Percentiles rank a stretch among this genome's conserved stretches.
phyloP scores from a whole-genome alignment of 2,797 vertebrate species.

The Poeciliopsis gracilis region DNA sequence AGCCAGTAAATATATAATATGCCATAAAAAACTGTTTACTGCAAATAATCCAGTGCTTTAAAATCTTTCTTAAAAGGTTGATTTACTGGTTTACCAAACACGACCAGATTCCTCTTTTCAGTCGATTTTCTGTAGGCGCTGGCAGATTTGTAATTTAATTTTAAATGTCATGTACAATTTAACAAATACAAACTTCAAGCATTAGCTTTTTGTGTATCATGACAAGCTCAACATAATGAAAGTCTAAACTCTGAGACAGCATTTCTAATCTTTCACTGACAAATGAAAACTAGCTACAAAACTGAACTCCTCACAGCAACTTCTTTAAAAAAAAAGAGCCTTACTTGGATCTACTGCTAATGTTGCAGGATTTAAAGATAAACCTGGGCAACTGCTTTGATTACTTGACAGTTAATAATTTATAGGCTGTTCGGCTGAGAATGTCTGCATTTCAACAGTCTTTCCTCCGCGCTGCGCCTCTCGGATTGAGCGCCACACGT shows the following conservation, averaged over 20 bases:
- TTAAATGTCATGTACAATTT: conserved; percentile 29
- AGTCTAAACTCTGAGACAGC: not conserved
- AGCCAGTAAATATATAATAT: not conserved
- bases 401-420: conserved; percentile 56
- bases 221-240: conserved; percentile 16
- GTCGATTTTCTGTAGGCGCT: conserved; percentile 19
- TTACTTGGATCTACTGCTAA: conserved; percentile 30
- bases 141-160: conserved; percentile 44
- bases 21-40: not conserved
- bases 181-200: conserved; percentile 25
- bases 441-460: conserved; percentile 48
- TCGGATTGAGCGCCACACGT: conserved; percentile 40
- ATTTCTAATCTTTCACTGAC: conserved; percentile 20
- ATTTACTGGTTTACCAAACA: not conserved
- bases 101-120: not conserved
- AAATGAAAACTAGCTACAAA: conserved; percentile 1
- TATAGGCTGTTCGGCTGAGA: conserved; percentile 47
- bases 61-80: not conserved
- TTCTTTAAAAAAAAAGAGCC: conserved; percentile 15
- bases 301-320: conserved; percentile 17
- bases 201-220: conserved; percentile 6
- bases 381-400: conserved; percentile 44
- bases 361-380: conserved; percentile 41
- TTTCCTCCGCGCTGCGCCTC: conserved; percentile 35
- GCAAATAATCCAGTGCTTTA: not conserved